Evolutionary conservation across 1,140 invertebrate species (phyloP), one percentile per base, ranked within the genome.

Genomic region (Microplitis mediator): DNA sequence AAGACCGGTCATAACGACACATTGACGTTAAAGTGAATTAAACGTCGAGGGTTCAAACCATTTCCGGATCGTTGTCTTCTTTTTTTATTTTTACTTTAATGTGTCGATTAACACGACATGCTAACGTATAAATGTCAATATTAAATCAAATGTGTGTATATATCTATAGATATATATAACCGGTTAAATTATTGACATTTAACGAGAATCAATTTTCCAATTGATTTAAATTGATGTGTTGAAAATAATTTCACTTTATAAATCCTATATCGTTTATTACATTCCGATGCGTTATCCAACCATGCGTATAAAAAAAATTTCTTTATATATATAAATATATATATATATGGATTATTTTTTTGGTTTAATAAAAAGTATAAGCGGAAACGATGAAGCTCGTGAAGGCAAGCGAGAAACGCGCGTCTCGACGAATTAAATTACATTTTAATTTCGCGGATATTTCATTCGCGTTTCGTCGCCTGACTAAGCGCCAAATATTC

Each of bases 361-460:
- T 23, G 23, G 23, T 23, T 23, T 23, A 23, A 23, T 23, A 64
- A 56, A 71, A 71, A 64, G 11, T 63, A 13, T 11, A 23, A 14
- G 32, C 32, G 52, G 35, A 58, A 67, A 60, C 14, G 45, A 69
- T 35, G 56, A 60, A 35, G 61, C 36, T 14, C 67, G 11, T 35
- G 69, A 65, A 4, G 69, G 13, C 8, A 36, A 71, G 31, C 50
- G 51, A 60, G 34, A 65, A 56, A 67, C 60, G 4, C 70, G 66
- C 52, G 54, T 69, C 73, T 75, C 75, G 75, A 76, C 74, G 80
- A 83, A 85, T 85, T 83, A 84, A 85, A 85, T 85, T 83, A 85
- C 84, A 78, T 84, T 85, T 85, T 85, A 84, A 85, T 85, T 85
- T 84, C 84, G 81, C 79, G 78, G 80, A 77, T 79, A 82, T 84